These are phyloP conservation scores for Macaria liturata DNA, from an alignment of 2,888 invertebrate genomes.

Conservation along the genomic window DNA sequence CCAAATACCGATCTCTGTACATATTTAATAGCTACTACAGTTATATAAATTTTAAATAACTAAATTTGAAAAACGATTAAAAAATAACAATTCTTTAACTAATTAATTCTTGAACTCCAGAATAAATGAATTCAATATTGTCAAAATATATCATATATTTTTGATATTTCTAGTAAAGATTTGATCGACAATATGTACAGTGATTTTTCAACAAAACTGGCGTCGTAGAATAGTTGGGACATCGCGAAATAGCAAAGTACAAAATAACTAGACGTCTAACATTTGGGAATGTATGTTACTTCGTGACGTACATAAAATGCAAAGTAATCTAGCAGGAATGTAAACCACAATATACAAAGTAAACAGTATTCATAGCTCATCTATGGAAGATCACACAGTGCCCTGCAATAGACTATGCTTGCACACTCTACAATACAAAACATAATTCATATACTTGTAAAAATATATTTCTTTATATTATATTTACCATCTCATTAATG, in stretches of 20 bases:
- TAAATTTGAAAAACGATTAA: no score
- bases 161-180: no score
- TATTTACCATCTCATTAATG: conserved; percentile 59
- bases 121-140: no score
- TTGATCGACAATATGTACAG: not conserved
- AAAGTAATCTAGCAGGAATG: not conserved
- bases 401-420: conserved; percentile 14
- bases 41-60: no score
- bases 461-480: conserved; percentile 31
- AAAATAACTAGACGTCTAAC: not conserved
- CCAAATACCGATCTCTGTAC: no score
- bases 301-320: no score
- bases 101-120: no score
- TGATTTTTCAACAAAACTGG: not conserved
- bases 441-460: conserved; percentile 13
- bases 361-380: not conserved
- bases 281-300: conserved; percentile 17
- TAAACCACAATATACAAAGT: not conserved
- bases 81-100: no score
- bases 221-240: not conserved
- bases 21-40: no score
- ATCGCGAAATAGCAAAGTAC: not conserved
- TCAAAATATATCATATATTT: no score
- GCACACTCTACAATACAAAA: conserved; percentile 6
- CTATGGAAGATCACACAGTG: conserved; percentile 29